Evolutionary conservation across 1,140 invertebrate species (phyloP), one percentile per base, ranked within the genome.

Genomic region (Sitodiplosis mosellana): DNA sequence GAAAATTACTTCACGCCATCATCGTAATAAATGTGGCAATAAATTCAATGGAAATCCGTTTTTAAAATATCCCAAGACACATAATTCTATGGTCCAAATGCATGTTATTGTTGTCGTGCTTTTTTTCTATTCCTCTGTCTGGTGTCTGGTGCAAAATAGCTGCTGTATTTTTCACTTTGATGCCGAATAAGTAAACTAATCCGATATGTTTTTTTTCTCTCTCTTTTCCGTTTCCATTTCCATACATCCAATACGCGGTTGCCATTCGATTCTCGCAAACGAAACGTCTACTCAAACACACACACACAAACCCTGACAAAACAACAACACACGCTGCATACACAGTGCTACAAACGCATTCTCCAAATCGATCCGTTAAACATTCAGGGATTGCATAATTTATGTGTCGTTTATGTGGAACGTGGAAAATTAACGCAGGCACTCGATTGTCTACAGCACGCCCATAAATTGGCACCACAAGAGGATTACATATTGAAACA

Each of bases 401-500:
- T 96, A 4, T 96, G 93, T 68, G 92, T 96, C 1, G 90, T 96
- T 0, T 84, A 87, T 55, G 90, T 96, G 12, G 91, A 96, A 62
- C 74, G 85, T 14, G 90, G 88, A 1, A 78, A 87, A 53, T 68
- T 97, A 11, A 69, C 78, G 1, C 65, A 77, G 41, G 92, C 91
- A 0, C 84, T 89, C 48, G 74, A 78, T 42, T 96, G 92, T 64
- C 71, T 96, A 6, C 71, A 80, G 21, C 73, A 79, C 38, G 87
- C 87, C 1, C 80, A 83, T 36, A 64, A 72, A 8, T 68, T 92
- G 15, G 88, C 89, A 0, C 87, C 88, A 0, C 70, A 78, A 48
- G 89, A 94, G 60, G 83, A 89, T 55, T 97, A 96, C 68, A 87
- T 97, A 20, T 70, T 81, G 10, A 74, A 83, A 10, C 91, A 96